phyloP scores from a whole-genome alignment of 2,113 vertebrate species.

The Chionomys nivalis region DNA sequence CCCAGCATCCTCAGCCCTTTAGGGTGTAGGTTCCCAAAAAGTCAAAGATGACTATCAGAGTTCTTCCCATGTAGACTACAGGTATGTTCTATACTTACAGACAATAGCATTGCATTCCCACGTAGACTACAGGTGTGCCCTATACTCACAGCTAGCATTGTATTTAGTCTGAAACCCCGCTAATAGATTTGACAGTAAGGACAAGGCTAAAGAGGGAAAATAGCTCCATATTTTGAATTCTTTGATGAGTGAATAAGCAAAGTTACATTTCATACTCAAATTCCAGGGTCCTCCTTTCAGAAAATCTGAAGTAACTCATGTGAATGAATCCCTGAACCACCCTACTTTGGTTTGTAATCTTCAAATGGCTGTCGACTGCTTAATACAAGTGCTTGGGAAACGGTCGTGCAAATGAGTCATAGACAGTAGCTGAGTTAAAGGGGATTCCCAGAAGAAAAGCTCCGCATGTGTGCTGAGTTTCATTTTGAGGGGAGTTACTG shows the following conservation, averaged over 20 bases:
- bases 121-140: neutral
- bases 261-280: neutral
- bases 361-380: neutral
- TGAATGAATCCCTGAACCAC: neutral
- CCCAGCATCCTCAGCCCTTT: fast-evolving
- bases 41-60: too few species aligned
- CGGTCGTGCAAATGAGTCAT: neutral
- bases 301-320: neutral
- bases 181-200: neutral
- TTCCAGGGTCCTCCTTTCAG: neutral
- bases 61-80: neutral
- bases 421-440: neutral
- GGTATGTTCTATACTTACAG: neutral
- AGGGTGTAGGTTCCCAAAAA: neutral
- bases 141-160: neutral
- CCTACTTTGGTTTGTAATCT: neutral
- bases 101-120: neutral
- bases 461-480: neutral
- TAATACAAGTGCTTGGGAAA: neutral
- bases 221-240: neutral
- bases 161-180: neutral
- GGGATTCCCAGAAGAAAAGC: neutral
- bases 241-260: neutral
- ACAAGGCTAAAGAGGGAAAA: neutral
- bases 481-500: neutral